Base-by-base conservation (phyloP, 2,888 invertebrate genomes). In the Zootermopsis nevadensis region DNA sequence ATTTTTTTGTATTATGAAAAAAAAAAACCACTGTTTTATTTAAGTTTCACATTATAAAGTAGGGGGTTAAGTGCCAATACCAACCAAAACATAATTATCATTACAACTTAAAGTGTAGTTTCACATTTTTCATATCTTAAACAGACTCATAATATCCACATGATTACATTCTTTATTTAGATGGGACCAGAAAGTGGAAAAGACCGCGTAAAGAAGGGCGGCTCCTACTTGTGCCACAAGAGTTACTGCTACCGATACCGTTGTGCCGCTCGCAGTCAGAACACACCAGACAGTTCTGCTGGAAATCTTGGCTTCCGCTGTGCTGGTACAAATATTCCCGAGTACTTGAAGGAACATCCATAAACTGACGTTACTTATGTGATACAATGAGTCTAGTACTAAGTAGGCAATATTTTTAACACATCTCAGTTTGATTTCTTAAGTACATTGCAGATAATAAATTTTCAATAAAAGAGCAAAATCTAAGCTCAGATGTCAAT, bases 261-360 rank as follows among this genome's bases (percentile, higher is more conserved):
- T 85, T 99, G 99, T 90, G 97, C 95, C 0, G 97, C 99, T 0
- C 92, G 99, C 79, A 97, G 98, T 84, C 97, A 97, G 89, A 99
- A 98, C 88, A 98, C 98, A 0, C 95, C 95, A 83, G 98, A 99
- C 87, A 98, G 97, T 86, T 95, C 98, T 0, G 96, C 98, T 0
- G 95, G 95, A 19, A 99, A 99, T 91, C 91, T 99, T 83, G 98
- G 99, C 22, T 98, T 99, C 88, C 92, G 99, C 77, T 99, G 99
- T 91, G 98, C 96, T 35, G 92, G 87, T n/a, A 55, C 79, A n/a
- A n/a, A 31, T 8, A 55, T 84, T 4, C 85, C 85, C n/a, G 85
- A 85, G 53, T 84, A 85, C 60, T 69, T 85, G 31, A 30, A 38
- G 22, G 48, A 66, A 2, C 84, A 82, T 67, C 19, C 15, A 48